Base-by-base conservation (phyloP, 2,113 vertebrate species). In the Nematolebias whitei region DNA sequence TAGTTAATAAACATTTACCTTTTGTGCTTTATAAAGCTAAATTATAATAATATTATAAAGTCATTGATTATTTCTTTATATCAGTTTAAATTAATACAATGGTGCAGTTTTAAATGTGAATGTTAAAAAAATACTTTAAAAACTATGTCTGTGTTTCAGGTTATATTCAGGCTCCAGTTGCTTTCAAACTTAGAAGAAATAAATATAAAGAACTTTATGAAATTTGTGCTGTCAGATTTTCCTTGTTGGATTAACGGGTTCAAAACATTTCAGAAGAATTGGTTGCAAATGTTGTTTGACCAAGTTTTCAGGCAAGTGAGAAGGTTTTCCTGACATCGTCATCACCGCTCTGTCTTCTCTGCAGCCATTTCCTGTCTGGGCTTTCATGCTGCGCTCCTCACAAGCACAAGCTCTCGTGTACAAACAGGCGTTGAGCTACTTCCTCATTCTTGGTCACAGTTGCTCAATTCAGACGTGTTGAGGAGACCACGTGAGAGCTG, bases 391-490 rank as follows among this genome's bases (percentile, higher is more conserved):
- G 63, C 50, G 20, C 74, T 67, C 63, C 71, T 76, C 35, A 10
- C 12, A 6, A 29, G 64, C 71, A 76, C 53, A 66, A 10, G 38
- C 62, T 78, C 85, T 86, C 75, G 3, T 84, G 83, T 85, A 84
- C 85, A 76, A 89, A 89, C 87, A 85, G 80, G 88, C 83, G 81
- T 68, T 64, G 50, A 69, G 67, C 80, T 83, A 88, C 87, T 91
- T 91, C 90, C 88, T 76, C 87, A 88, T 91, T 91, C 85, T 86
- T 87, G 70, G 41, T 70, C 80, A 81, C 85, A 85, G 86, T 91
- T 90, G 86, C 88, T 87, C 90, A 86, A 88, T 86, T 82, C 64
- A 83, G 84, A 58, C 7, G 47, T 38, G 64, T 51, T 82, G 80
- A 81, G 67, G 77, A 81, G 83, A n/a, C 78, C 87, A 89, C 82